A percentile compares a stretch with the other conserved stretches of the same genome.
Evolutionary conservation across 2,113 vertebrate genomes (phyloP).

Genomic region (Pseudopodoces humilis): DNA sequence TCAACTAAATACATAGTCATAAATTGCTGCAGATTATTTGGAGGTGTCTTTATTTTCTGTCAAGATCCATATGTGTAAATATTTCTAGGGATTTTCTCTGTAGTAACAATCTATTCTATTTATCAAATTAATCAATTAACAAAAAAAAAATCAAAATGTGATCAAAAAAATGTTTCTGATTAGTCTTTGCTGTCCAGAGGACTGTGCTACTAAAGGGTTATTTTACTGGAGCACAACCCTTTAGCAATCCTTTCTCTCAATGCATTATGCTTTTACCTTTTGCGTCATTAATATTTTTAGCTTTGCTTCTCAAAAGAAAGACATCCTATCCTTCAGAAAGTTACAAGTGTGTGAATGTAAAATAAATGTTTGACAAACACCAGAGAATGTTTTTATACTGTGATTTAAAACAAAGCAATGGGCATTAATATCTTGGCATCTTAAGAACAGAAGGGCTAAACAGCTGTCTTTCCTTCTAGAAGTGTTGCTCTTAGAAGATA

Average conservation of each 20-base stretch:
- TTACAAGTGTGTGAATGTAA: background rate
- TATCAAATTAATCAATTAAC: background rate
- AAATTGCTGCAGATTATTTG: background rate
- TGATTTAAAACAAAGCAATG: background rate
- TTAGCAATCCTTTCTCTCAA: background rate
- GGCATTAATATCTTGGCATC: background rate
- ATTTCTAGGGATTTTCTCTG: background rate
- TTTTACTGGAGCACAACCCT: background rate
- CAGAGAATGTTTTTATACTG: background rate
- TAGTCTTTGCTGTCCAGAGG: background rate
- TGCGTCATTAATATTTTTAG: background rate
- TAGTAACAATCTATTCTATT: background rate
- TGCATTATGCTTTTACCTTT: background rate
- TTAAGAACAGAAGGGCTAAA: background rate
- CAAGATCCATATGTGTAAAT: background rate
- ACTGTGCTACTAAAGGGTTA: background rate
- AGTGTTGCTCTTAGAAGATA: background rate
- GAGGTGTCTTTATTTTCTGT: background rate
- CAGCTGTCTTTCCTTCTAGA: background rate
- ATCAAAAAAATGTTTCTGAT: background rate
- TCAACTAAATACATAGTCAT: background rate
- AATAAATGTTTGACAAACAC: background rate
- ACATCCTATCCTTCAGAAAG: background rate
- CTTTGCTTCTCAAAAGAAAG: background rate
- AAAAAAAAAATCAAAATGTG: background rate